Evolutionary conservation across 2,888 invertebrate genomes (phyloP).

Genomic region (Selenia dentaria): DNA sequence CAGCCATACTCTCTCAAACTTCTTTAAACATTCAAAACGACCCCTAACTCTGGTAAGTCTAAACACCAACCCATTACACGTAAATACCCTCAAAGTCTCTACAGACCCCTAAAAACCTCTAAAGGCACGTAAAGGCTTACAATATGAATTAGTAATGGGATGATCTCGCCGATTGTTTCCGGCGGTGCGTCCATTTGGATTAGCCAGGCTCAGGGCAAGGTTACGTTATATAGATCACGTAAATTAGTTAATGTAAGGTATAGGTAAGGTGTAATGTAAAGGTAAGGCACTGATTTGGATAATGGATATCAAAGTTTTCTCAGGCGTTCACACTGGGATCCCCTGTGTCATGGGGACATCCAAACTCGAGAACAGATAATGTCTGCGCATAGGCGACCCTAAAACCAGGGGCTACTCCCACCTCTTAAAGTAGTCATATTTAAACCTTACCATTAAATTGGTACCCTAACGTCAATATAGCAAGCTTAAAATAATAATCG

Average conservation of each 20-base stretch:
- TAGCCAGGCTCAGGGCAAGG: neutral
- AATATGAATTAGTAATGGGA: conserved; percentile 19
- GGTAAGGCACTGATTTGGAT: neutral
- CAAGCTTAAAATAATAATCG: too few relatives aligned
- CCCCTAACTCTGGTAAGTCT: conserved; percentile 1
- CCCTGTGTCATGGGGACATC: too few relatives aligned
- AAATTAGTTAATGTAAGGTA: conserved; percentile 1
- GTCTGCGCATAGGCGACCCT: too few relatives aligned
- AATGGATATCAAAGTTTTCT: neutral
- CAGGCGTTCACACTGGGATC: too few relatives aligned
- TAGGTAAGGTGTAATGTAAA: too few relatives aligned
- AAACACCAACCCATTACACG: conserved; percentile 6
- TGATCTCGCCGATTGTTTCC: conserved; percentile 12
- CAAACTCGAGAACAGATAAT: too few relatives aligned
- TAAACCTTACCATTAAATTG: too few relatives aligned
- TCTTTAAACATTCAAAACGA: neutral
- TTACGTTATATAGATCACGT: too few relatives aligned
- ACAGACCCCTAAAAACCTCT: conserved; percentile 2
- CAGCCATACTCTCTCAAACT: neutral
- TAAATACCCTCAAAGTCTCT: conserved; percentile 4
- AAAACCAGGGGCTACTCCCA: too few relatives aligned
- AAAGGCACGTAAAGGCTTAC: conserved; percentile 7
- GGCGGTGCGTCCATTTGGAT: conserved; percentile 5
- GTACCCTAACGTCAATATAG: too few relatives aligned
- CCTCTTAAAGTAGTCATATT: too few relatives aligned